phyloP scores from a whole-genome alignment of 2,888 invertebrate genomes.

The Philopedon plagiatum region DNA sequence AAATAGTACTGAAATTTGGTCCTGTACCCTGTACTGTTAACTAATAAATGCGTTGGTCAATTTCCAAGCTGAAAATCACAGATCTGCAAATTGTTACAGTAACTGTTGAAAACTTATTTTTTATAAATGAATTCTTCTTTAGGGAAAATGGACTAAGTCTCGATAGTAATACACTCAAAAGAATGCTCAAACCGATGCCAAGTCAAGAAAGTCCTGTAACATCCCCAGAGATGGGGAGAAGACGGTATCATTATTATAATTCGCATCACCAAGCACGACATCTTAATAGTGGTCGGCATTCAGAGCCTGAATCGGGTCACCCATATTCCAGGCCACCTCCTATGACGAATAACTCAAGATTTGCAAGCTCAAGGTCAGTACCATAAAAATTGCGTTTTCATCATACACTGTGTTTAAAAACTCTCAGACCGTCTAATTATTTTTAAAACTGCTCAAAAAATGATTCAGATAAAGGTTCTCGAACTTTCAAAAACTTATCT shows the following conservation, averaged over 20 bases:
- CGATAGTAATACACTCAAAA: slow-evolving; percentile 90
- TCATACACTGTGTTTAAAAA: background rate
- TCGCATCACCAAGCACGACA: slow-evolving; percentile 76
- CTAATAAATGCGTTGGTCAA: no score
- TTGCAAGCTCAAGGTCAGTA: slow-evolving; percentile 75
- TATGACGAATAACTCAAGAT: slow-evolving; percentile 76
- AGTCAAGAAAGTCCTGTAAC: slow-evolving; percentile 91
- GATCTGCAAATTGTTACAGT: no score
- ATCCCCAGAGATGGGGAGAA: slow-evolving; percentile 89
- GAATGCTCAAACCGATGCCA: slow-evolving; percentile 95
- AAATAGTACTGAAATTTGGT: no score
- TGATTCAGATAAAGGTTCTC: no score
- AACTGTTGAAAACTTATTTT: no score
- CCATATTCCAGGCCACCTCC: slow-evolving; percentile 71
- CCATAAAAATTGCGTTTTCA: background rate
- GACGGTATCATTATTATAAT: slow-evolving; percentile 81
- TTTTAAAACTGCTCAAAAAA: no score
- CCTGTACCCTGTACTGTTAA: no score
- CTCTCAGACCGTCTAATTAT: no score
- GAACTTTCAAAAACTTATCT: no score
- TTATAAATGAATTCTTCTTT: no score
- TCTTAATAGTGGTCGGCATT: slow-evolving; percentile 69
- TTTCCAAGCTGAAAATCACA: no score
- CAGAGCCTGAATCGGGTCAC: slow-evolving; percentile 71
- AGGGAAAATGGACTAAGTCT: slow-evolving; percentile 68